These are phyloP conservation scores for Serranochromis macrocephalus DNA, from an alignment of 2,113 vertebrate species.

Conservation along the genomic window DNA sequence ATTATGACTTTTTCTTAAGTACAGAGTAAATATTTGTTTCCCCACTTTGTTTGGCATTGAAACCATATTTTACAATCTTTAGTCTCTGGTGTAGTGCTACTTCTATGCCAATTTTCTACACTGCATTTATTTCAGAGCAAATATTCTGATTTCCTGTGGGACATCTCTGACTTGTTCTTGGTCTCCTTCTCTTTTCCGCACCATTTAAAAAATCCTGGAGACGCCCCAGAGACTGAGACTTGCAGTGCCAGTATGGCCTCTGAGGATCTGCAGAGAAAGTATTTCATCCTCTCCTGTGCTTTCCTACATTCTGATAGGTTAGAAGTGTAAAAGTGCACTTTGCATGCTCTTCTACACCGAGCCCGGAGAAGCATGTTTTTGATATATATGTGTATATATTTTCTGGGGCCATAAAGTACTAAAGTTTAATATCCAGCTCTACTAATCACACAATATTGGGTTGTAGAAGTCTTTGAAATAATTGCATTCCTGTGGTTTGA, in stretches of 20 bases:
- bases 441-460: not conserved
- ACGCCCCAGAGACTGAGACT: not conserved
- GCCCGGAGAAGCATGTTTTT: not conserved
- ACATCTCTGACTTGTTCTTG: not conserved
- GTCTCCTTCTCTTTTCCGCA: not conserved
- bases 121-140: not conserved
- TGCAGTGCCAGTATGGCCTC: not conserved
- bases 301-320: not conserved
- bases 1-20: not conserved
- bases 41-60: accelerated
- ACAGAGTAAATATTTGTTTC: not conserved
- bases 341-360: not conserved
- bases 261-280: not conserved
- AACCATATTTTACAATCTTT: not conserved
- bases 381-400: not conserved
- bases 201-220: not conserved
- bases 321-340: not conserved
- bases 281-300: not conserved
- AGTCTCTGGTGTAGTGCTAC: not conserved
- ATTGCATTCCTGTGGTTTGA: not conserved
- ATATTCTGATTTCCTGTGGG: not conserved
- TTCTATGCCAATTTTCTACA: not conserved
- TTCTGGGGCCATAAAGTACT: not conserved
- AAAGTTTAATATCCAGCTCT: not conserved
- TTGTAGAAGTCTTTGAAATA: not conserved